These are phyloP conservation scores for Aphyosemion australe DNA, from an alignment of 2,113 vertebrate species.

Conservation along the genomic window DNA sequence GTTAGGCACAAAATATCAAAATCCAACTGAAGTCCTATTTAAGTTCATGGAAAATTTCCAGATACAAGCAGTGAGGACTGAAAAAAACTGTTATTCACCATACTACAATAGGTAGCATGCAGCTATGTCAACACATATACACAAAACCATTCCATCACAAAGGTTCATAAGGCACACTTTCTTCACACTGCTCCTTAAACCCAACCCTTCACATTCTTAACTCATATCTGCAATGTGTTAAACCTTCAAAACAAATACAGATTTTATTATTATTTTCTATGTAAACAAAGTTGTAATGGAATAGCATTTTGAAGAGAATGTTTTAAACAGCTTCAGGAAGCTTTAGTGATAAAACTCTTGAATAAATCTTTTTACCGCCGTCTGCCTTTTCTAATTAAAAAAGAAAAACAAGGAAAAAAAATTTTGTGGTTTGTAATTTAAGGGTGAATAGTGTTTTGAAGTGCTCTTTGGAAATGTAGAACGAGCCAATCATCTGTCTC, in stretches of 20 bases:
- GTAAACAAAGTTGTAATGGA: constrained; percentile 61
- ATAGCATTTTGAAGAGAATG: constrained; percentile 20
- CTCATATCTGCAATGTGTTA: constrained; percentile 9
- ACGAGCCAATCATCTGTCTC: constrained; percentile 40
- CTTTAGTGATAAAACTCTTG: constrained; percentile 20
- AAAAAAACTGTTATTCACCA: constrained; percentile 8
- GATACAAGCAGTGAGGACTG: constrained; percentile 21
- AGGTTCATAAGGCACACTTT: constrained; percentile 67
- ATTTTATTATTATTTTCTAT: constrained; percentile 16
- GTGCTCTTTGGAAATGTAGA: constrained; percentile 1
- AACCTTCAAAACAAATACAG: not conserved
- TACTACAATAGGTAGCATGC: constrained; percentile 31
- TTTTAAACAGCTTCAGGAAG: not conserved
- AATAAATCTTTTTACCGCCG: not conserved
- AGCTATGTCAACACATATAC: constrained; percentile 20
- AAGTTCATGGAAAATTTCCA: not conserved
- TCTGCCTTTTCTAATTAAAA: constrained; percentile 26
- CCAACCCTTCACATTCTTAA: constrained; percentile 6
- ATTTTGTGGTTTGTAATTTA: constrained; percentile 1
- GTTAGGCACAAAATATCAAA: constrained; percentile 45
- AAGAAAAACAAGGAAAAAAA: not conserved
- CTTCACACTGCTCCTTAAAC: constrained; percentile 10
- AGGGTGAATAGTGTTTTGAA: constrained; percentile 14
- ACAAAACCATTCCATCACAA: constrained; percentile 26
- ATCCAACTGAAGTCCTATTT: constrained; percentile 32